Evolutionary conservation across 92 coral and sea anemone species (phyloP).

Genomic region (Scolanthus callimorphus): DNA sequence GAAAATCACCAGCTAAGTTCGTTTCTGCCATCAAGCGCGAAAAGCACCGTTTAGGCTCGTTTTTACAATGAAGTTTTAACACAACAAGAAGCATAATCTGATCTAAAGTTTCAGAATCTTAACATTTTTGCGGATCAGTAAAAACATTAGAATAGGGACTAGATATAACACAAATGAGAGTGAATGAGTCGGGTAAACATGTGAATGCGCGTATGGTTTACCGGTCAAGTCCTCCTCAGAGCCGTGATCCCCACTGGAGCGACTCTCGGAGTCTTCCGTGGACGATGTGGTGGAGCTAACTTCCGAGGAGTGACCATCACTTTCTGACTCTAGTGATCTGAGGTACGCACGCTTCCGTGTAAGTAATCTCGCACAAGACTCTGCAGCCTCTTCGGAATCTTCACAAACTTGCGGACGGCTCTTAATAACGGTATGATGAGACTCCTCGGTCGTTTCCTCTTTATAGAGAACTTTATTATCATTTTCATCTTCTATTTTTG

Average conservation of each 20-base stretch:
- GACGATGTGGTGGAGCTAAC: conserved; percentile 30
- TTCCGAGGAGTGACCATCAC: conserved; percentile 37
- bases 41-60: too few species aligned
- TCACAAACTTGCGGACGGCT: background rate
- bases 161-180: too few species aligned
- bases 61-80: too few species aligned
- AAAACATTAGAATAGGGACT: too few species aligned
- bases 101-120: too few species aligned
- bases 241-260: conserved; percentile 22
- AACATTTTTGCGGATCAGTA: too few species aligned
- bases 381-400: background rate
- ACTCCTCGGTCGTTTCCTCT: conserved; percentile 5
- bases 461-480: background rate
- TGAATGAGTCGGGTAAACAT: too few species aligned
- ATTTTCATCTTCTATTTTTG: conserved; percentile 24
- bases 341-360: background rate
- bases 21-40: too few species aligned
- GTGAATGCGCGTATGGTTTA: conserved; percentile 3
- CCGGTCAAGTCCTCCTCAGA: conserved; percentile 38
- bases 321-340: conserved; percentile 20
- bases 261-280: conserved; percentile 19
- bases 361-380: background rate
- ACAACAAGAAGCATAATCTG: too few species aligned
- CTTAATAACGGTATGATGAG: conserved; percentile 16
- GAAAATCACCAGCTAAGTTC: too few species aligned